These are phyloP conservation scores for Cirrhinus molitorella DNA, from an alignment of 2,797 vertebrate species.

Conservation along the genomic window DNA sequence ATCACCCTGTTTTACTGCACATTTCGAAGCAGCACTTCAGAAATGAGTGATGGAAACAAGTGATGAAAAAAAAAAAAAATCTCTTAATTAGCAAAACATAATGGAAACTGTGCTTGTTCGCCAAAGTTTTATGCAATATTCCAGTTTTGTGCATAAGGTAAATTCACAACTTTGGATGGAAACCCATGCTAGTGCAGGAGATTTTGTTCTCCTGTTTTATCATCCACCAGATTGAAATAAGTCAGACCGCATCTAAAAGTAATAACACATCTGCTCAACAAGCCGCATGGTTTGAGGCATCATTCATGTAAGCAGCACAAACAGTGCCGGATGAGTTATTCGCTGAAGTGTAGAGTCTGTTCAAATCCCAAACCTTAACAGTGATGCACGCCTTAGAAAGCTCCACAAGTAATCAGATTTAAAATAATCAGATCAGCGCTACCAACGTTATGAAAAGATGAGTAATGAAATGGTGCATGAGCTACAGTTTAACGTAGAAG, in stretches of 20 bases:
- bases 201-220: background rate
- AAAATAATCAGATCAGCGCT: constrained; percentile 9
- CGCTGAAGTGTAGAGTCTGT: background rate
- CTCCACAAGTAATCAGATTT: constrained; percentile 18
- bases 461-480: constrained; percentile 11
- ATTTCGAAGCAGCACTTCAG: no score
- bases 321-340: background rate
- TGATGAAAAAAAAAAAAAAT: no score
- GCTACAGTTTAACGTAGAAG: background rate
- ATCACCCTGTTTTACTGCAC: no score
- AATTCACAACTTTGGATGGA: no score
- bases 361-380: background rate
- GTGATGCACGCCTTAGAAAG: background rate
- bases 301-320: background rate
- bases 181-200: background rate
- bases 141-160: no score
- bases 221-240: constrained; percentile 3
- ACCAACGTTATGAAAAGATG: constrained; percentile 3
- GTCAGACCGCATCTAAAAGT: background rate
- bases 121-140: no score
- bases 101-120: no score
- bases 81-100: no score
- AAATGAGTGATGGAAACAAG: no score
- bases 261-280: background rate
- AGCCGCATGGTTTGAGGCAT: background rate